Evolutionary conservation across 2,113 vertebrate species (phyloP).

Genomic region (Rhinolophus ferrumequinum): DNA sequence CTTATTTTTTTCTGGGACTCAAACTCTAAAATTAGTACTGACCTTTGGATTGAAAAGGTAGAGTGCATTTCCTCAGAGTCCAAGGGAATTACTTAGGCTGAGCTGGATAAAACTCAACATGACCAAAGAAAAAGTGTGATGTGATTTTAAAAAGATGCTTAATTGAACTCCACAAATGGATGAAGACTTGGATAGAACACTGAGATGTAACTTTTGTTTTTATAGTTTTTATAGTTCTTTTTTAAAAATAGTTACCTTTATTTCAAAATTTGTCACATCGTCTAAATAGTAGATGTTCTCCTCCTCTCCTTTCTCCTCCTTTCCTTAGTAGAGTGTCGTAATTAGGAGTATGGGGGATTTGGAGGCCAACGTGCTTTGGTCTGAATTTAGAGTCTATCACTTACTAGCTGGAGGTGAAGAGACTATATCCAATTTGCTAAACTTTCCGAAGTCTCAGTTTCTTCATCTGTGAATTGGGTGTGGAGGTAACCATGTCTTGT

Average conservation of each 20-base stretch:
- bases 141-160: background rate
- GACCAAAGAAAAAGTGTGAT: background rate
- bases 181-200: background rate
- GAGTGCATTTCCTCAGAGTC: conserved; percentile 17
- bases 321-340: background rate
- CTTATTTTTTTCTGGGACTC: background rate
- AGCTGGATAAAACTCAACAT: background rate
- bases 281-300: background rate
- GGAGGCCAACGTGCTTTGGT: background rate
- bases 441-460: background rate
- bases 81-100: background rate
- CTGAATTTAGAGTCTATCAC: background rate
- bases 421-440: background rate
- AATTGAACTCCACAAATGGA: background rate
- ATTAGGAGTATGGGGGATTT: background rate
- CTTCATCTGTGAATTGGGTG: background rate
- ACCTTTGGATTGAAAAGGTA: conserved; percentile 58
- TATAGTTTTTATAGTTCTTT: background rate
- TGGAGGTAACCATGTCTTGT: background rate
- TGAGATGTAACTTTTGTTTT: background rate
- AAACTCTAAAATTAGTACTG: conserved; percentile 63
- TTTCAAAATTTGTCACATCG: background rate
- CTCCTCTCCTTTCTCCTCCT: background rate
- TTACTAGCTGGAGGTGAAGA: background rate
- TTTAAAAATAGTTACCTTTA: background rate